Conservation (phyloP, 2,888 invertebrate genomes). For the Dorcus parallelipipedus region DNA sequence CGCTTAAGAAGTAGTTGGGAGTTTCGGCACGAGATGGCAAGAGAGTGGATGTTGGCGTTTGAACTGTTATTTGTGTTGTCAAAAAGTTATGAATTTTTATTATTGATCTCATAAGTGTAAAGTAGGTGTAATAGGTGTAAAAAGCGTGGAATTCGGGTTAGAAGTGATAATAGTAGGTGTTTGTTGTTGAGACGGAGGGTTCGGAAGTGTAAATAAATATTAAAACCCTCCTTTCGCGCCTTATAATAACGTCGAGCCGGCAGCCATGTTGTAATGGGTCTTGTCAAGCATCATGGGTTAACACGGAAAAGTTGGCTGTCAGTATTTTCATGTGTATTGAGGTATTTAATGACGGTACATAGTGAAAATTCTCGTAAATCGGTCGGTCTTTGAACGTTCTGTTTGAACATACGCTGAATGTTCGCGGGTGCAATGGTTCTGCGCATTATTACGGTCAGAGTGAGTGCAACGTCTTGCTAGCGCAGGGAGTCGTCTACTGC, state of each 20-base stretch:
- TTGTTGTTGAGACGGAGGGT: not conserved
- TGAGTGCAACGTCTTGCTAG: constrained; percentile 51
- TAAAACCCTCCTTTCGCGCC: constrained; percentile 42
- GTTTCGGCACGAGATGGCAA: constrained; percentile 33
- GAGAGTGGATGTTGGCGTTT: constrained; percentile 36
- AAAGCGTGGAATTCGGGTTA: constrained; percentile 9
- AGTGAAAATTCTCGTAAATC: constrained; percentile 26
- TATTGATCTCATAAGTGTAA: constrained; percentile 29
- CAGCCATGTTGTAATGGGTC: constrained; percentile 51
- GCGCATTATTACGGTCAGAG: constrained; percentile 50
- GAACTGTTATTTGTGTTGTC: constrained; percentile 48
- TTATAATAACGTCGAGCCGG: constrained; percentile 48
- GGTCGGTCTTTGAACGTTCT: constrained; percentile 36
- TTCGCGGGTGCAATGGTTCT: constrained; percentile 47
- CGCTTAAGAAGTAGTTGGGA: not conserved
- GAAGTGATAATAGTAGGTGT: constrained; percentile 3
- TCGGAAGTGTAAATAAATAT: constrained; percentile 16
- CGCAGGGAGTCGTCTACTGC: constrained; percentile 52
- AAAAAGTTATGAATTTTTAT: constrained; percentile 47
- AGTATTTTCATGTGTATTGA: constrained; percentile 28
- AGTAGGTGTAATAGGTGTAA: constrained; percentile 7
- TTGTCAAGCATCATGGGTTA: constrained; percentile 52
- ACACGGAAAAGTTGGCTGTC: constrained; percentile 39
- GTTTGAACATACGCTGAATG: constrained; percentile 40
- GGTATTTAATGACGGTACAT: constrained; percentile 26